Evolutionary conservation across 2,797 vertebrate species (phyloP).

Genomic region (Pseudochirops cupreus): DNA sequence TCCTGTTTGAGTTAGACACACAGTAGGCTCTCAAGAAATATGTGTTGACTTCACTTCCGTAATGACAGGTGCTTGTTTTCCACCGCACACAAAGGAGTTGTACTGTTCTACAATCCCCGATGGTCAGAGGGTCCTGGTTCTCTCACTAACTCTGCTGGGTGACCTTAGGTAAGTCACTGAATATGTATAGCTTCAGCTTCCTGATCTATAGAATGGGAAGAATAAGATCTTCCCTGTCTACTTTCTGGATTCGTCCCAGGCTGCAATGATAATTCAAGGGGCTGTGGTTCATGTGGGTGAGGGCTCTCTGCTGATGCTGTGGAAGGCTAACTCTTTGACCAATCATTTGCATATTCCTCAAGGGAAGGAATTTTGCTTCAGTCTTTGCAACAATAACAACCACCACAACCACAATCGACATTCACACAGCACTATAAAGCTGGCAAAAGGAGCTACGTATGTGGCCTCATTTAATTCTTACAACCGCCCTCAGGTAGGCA

Average conservation of each 20-base stretch:
- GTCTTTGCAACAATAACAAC: not conserved
- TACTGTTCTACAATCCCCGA: not conserved
- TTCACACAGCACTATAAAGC: not conserved
- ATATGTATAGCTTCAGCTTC: not conserved
- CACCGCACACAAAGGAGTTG: not conserved
- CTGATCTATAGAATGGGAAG: too few relatives aligned
- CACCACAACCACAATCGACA: not conserved
- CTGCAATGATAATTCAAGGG: not conserved
- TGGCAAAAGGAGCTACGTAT: not conserved
- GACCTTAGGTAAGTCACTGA: not conserved
- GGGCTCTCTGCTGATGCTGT: not conserved
- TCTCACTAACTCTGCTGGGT: not conserved
- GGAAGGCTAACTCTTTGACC: not conserved
- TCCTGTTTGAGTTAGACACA: not conserved
- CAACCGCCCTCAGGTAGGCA: not conserved
- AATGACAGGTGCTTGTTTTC: not conserved
- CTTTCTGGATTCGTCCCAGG: too few relatives aligned
- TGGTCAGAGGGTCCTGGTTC: not conserved
- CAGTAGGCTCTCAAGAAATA: not conserved
- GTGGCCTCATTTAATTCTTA: not conserved
- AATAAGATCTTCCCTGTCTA: not conserved
- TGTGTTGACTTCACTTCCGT: not conserved
- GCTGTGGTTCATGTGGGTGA: not conserved
- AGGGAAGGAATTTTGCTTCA: not conserved
- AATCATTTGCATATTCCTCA: not conserved